phyloP scores from a whole-genome alignment of 2,113 vertebrate genomes.

The Peromyscus leucopus region DNA sequence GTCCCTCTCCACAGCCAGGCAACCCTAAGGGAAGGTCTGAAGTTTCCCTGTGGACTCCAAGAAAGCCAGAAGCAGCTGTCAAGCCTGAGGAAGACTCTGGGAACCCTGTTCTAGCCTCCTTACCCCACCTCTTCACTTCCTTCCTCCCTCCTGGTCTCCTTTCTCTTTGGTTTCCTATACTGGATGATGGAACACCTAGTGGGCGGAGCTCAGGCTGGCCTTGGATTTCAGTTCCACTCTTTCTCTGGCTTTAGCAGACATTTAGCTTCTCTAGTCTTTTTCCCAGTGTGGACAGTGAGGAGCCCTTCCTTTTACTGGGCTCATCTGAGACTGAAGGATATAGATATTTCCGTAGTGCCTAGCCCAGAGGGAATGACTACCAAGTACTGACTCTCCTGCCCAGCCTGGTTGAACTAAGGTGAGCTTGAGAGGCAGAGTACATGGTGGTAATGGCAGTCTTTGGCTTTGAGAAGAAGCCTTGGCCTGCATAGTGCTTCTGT shows the following conservation, averaged over 20 bases:
- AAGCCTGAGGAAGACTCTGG: neutral
- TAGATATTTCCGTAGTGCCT: slow-evolving; percentile 22
- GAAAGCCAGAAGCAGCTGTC: neutral
- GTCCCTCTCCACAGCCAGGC: neutral
- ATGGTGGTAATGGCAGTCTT: neutral
- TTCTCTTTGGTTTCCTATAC: neutral
- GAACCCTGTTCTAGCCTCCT: neutral
- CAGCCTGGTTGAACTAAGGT: neutral
- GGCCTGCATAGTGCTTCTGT: neutral
- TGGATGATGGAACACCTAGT: neutral
- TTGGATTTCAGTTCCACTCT: neutral
- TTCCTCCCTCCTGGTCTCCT: neutral
- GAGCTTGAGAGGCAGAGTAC: neutral
- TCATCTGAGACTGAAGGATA: neutral
- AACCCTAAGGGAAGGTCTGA: neutral
- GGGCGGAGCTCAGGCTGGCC: neutral
- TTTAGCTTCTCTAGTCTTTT: neutral
- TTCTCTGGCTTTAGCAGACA: neutral
- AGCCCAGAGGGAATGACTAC: neutral
- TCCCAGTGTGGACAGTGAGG: neutral
- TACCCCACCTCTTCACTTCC: neutral
- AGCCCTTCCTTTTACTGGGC: slow-evolving; percentile 18
- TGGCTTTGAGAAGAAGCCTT: neutral
- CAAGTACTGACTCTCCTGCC: neutral
- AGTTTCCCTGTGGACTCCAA: neutral